Evolutionary conservation across 2,113 vertebrate genomes (phyloP), one percentile per base, ranked within the genome.

Genomic region (Trichomycterus rosablanca): DNA sequence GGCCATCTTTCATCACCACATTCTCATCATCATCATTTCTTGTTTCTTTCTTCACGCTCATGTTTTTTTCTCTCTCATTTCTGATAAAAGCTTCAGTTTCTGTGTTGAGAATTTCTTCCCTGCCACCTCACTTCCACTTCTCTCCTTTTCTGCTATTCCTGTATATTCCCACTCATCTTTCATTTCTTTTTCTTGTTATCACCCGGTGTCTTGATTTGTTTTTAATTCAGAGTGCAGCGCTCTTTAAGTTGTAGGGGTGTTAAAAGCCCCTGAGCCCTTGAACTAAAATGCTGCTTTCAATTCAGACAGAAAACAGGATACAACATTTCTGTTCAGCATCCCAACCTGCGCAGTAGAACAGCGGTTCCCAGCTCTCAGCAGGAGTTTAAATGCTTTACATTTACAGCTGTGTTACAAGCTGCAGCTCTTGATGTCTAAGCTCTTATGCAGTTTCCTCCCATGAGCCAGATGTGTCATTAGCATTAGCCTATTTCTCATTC

Each of bases 141-240:
- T 22, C 57, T 24, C 15, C 49, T 51, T 20, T 18, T 43, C 28
- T 71, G 7, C 55, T 44, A 35, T 44, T 63, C 53, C 42, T 55
- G 34, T 55, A 49, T 5, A 49, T 30, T 19, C 51, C 43, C 45
- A n/a, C 7, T 2, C 24, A n/a, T 4, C 1, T 19, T 51, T 39
- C 43, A 49, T 53, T 71, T 61, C 30, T 68, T 50, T 73, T 68
- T 72, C 73, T 77, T 16, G 12, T 57, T 77, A 76, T 78, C 70
- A 66, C 77, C 57, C 60, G 10, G 43, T 58, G 57, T 54, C 52
- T 44, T 14, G n/a, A n/a, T 39, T 59, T 67, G 30, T 44, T 63
- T 44, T 46, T 63, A 24, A 59, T 49, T 63, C n/a, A 18, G 34
- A 67, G 59, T 42, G 42, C 43, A 59, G 35, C 48, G 60, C 42